Base-by-base conservation (phyloP, 2,888 invertebrate species). In the Caenorhabditis zanzibari region DNA sequence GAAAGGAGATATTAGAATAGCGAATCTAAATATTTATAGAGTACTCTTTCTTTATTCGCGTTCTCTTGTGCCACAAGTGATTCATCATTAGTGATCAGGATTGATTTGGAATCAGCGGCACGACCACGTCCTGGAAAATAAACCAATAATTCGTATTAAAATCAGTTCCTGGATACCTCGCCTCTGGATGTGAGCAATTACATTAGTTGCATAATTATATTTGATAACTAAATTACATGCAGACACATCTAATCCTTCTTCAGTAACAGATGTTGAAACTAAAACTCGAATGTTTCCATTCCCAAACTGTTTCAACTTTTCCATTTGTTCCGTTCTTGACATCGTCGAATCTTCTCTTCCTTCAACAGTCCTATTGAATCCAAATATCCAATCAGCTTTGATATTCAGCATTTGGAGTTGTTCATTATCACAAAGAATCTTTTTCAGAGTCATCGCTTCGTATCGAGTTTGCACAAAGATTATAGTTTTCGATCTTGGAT, bases 171-270 rank as follows among this genome's bases (percentile, higher is more conserved):
- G 14, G 28, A 24, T 28, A 82, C 89, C 90, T 85, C 88, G 81
- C 52, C 90, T 63, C 64, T 90, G 90, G 0, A 90, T 85, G 54
- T 90, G 89, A 7, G 89, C 90, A 71, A 89, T 88, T 14, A 86
- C 88, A 73, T 88, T 88, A 0, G 88, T 85, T 2, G 85, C 83
- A 58, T 88, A 87, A 61, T 89, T 89, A 52, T 90, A 90, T 58
- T 90, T 90, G 64, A 90, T 82, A 24, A 90, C 89, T 16, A 90
- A 52, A 72, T 86, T 88, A 64, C 90, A 90, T 32, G 85, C 72
- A 1, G 84, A 73, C 47, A 90, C 75, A 61, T 90, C 90, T 49
- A 90, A 47, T 14, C 90, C 90, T 58, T 90, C 90, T 26, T 90
- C 90, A 4, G 88, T 86, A 1, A 89, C 88, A 0, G 89, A 88